phyloP scores from a whole-genome alignment of 2,797 vertebrate species.

The Lutjanus campechanus region DNA sequence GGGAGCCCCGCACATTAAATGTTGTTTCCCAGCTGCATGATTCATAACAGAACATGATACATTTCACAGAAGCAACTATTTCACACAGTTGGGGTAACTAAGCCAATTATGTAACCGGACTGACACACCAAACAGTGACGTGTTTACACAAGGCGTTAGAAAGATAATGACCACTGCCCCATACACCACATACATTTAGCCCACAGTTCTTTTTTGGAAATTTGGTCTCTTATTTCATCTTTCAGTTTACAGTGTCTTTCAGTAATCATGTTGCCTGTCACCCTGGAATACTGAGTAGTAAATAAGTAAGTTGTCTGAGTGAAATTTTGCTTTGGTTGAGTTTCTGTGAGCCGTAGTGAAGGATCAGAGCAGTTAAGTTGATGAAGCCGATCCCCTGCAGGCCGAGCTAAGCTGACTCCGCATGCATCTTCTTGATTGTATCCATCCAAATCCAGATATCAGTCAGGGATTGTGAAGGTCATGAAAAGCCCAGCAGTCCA shows the following conservation, averaged over 20 bases:
- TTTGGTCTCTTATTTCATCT: neutral
- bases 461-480: conserved; percentile 61
- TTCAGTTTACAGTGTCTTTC: neutral
- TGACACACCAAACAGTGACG: conserved; percentile 50
- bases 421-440: conserved; percentile 63
- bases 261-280: neutral
- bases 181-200: neutral
- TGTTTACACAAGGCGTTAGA: conserved; percentile 26
- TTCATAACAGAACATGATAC: conserved; percentile 43
- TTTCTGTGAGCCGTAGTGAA: conserved; percentile 37
- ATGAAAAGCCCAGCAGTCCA: conserved; percentile 47
- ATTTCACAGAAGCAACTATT: conserved; percentile 48
- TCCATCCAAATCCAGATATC: conserved; percentile 67
- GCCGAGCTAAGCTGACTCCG: conserved; percentile 58
- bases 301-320: neutral
- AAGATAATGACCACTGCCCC: conserved; percentile 21
- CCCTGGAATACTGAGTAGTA: neutral
- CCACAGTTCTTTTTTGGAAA: neutral
- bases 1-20: conserved; percentile 1
- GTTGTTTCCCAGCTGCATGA: conserved; percentile 25
- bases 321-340: neutral
- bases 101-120: conserved; percentile 58
- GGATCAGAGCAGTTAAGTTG: conserved; percentile 51
- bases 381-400: conserved; percentile 56
- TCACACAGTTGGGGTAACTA: conserved; percentile 24